Percentiles rank a stretch among this genome's conserved stretches.
These are phyloP conservation scores for Trichonephila clavata DNA, from an alignment of 1,140 invertebrate species.

Conservation along the genomic window DNA sequence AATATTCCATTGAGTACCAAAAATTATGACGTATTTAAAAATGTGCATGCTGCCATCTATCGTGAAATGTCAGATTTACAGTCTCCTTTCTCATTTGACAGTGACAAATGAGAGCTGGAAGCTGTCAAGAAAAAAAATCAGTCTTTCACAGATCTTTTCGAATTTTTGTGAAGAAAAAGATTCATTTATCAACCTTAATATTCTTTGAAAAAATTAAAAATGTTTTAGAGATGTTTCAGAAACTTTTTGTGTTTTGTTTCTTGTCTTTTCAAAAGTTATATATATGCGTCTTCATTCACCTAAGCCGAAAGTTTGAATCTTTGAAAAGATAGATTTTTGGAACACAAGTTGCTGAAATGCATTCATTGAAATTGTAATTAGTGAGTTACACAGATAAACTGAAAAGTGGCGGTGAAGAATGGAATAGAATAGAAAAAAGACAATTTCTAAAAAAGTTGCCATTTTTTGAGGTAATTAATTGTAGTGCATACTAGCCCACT, in stretches of 20 bases:
- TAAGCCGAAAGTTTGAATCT: background rate
- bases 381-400: background rate
- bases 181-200: conserved; percentile 54
- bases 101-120: conserved; percentile 47
- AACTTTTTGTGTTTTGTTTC: conserved; percentile 24
- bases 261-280: conserved; percentile 2
- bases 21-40: background rate
- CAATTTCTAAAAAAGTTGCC: too few relatives aligned
- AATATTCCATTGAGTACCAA: background rate
- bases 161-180: conserved; percentile 41
- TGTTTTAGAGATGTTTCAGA: conserved; percentile 43
- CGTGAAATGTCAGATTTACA: conserved; percentile 16
- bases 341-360: background rate
- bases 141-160: conserved; percentile 28
- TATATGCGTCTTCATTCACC: background rate
- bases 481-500: too few relatives aligned
- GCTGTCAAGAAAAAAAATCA: conserved; percentile 29
- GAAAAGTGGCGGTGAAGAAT: too few relatives aligned
- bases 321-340: background rate
- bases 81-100: conserved; percentile 28
- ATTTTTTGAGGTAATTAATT: too few relatives aligned
- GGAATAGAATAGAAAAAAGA: too few relatives aligned
- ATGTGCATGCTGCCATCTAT: conserved; percentile 56
- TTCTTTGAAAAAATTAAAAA: conserved; percentile 35
- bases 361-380: background rate